A percentile compares a stretch with the other conserved stretches of the same genome.
These are phyloP conservation scores for Terrapene triunguis DNA, from an alignment of 2,113 vertebrate genomes.

Conservation along the genomic window DNA sequence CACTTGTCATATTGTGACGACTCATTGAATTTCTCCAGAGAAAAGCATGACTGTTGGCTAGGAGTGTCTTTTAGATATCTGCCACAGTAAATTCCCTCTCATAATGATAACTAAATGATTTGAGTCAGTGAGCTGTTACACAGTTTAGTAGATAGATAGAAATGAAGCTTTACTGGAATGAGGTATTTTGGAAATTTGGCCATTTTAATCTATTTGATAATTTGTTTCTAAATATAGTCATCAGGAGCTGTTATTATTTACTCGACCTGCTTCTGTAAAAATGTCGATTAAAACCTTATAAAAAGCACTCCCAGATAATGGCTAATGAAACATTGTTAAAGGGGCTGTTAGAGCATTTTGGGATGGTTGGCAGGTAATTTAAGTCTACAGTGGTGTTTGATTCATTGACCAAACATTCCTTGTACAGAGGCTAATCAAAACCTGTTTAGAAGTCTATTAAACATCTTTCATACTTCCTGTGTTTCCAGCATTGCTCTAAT, in stretches of 20 bases:
- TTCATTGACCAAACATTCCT: constrained; percentile 36
- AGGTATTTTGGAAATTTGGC: constrained; percentile 15
- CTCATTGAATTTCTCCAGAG: constrained; percentile 54
- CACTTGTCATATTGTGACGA: constrained; percentile 44
- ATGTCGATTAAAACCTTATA: constrained; percentile 22
- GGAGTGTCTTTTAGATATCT: constrained; percentile 29
- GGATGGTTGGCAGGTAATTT: constrained; percentile 33
- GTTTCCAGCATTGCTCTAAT: neutral
- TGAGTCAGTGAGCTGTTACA: constrained; percentile 19
- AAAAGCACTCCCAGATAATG: constrained; percentile 12
- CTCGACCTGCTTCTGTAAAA: constrained; percentile 14
- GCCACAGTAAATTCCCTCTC: constrained; percentile 34
- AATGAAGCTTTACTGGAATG: neutral
- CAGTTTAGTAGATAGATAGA: constrained; percentile 34
- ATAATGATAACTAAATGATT: constrained; percentile 43
- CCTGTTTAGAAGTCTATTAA: constrained; percentile 33
- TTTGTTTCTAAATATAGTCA: constrained; percentile 50
- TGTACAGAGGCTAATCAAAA: neutral
- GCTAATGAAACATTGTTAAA: constrained; percentile 5
- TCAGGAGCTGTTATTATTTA: constrained; percentile 13
- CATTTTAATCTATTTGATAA: constrained; percentile 20
- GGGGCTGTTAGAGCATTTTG: neutral
- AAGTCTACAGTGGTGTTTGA: constrained; percentile 1
- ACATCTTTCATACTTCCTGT: constrained; percentile 17
- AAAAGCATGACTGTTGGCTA: constrained; percentile 36